phyloP scores from a whole-genome alignment of 2,888 invertebrate genomes.

The Muscina levida region DNA sequence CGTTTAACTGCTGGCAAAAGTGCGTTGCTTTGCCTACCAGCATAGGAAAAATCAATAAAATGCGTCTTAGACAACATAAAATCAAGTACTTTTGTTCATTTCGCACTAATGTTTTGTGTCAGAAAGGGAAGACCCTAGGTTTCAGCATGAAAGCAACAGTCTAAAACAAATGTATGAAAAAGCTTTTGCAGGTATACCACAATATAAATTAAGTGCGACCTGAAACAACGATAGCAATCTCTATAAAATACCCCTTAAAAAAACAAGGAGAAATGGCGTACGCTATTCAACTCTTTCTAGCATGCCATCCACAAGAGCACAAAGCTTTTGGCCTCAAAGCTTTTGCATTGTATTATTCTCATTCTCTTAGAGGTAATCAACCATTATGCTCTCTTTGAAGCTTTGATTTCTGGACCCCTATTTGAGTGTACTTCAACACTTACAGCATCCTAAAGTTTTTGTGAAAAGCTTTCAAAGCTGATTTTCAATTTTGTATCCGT shows the following conservation, averaged over 20 bases:
- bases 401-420: slow-evolving; percentile 1
- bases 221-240: slow-evolving; percentile 21
- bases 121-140: slow-evolving; percentile 31
- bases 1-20: slow-evolving; percentile 42
- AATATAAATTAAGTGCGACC: neutral
- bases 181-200: slow-evolving; percentile 39
- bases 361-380: neutral
- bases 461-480: slow-evolving; percentile 21
- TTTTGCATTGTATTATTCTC: neutral
- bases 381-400: neutral
- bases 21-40: slow-evolving; percentile 44
- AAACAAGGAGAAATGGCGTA: slow-evolving; percentile 33
- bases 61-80: slow-evolving; percentile 57
- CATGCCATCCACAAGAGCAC: slow-evolving; percentile 34
- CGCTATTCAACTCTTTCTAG: slow-evolving; percentile 46
- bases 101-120: neutral
- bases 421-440: neutral
- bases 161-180: neutral
- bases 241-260: slow-evolving; percentile 3
- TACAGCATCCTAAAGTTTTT: slow-evolving; percentile 39
- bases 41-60: slow-evolving; percentile 62
- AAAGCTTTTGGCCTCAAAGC: slow-evolving; percentile 43
- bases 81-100: neutral
- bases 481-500: slow-evolving; percentile 13
- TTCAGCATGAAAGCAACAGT: slow-evolving; percentile 24